phyloP scores from a whole-genome alignment of 1,140 invertebrate genomes.

The Agraylea sexmaculata region DNA sequence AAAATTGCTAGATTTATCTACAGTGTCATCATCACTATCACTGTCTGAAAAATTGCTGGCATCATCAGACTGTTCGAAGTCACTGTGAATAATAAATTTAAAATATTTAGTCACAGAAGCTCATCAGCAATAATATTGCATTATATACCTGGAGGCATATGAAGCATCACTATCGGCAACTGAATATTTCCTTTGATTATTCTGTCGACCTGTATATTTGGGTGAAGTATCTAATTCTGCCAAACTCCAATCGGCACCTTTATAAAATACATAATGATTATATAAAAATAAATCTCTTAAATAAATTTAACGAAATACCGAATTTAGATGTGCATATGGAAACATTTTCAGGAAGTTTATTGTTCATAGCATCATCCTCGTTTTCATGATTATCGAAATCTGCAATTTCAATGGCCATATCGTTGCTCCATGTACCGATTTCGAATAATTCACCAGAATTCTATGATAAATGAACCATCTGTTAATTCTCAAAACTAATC shows the following conservation, averaged over 20 bases:
- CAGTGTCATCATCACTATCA: constrained; percentile 32
- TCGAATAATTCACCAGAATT: constrained; percentile 47
- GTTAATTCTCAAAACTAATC: not conserved
- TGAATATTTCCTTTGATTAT: constrained; percentile 24
- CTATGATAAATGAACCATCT: not conserved
- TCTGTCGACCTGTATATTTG: constrained; percentile 1
- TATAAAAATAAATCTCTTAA: constrained; percentile 3
- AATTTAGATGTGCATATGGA: constrained; percentile 39
- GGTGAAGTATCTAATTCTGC: constrained; percentile 23
- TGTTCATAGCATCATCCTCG: constrained; percentile 26
- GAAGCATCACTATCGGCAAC: constrained; percentile 37
- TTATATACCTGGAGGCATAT: constrained; percentile 34
- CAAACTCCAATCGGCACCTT: constrained; percentile 32
- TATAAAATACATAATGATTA: constrained; percentile 17
- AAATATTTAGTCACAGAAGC: constrained; percentile 29
- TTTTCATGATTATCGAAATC: constrained; percentile 27
- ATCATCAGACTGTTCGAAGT: constrained; percentile 36
- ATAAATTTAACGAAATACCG: constrained; percentile 9
- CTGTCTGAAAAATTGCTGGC: constrained; percentile 31
- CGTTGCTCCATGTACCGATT: constrained; percentile 86
- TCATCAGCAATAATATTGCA: no score
- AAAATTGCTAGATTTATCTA: constrained; percentile 14
- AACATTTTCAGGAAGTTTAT: constrained; percentile 36
- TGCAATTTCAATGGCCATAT: constrained; percentile 53
- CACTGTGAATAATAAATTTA: constrained; percentile 23